Percentiles rank a stretch among this genome's conserved stretches.
Conservation (phyloP, 2,113 vertebrate species). For the Ceyx margarethae region DNA sequence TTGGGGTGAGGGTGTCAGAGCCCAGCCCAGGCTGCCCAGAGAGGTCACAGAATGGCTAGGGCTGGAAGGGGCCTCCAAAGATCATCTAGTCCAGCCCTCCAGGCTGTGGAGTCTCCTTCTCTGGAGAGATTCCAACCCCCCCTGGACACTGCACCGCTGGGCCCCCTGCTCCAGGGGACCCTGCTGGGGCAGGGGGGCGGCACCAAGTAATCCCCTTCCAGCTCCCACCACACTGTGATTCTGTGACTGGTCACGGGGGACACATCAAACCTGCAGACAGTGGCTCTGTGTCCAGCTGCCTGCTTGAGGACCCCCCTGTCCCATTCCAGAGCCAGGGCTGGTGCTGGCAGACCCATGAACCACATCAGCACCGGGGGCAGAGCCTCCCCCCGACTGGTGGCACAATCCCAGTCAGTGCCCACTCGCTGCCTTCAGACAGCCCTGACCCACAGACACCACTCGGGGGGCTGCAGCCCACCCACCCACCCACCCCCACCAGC, state of each 20-base stretch:
- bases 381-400: rapidly evolving
- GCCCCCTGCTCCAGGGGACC: neutral
- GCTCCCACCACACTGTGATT: neutral
- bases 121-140: neutral
- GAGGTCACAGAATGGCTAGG: neutral
- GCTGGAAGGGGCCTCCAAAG: no score
- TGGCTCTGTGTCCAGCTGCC: neutral
- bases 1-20: neutral
- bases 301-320: neutral
- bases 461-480: no score
- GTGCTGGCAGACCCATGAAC: neutral
- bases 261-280: neutral
- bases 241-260: neutral
- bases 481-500: no score
- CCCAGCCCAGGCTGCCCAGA: neutral
- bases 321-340: neutral
- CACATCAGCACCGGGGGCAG: no score
- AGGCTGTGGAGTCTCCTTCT: neutral
- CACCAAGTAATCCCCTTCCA: neutral
- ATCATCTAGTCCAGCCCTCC: no score
- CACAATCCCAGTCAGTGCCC: neutral
- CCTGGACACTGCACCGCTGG: neutral
- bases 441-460: neutral
- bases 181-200: neutral
- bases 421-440: neutral